Evolutionary conservation across 2,113 vertebrate genomes (phyloP).

Genomic region (Formicarius rufipectus): DNA sequence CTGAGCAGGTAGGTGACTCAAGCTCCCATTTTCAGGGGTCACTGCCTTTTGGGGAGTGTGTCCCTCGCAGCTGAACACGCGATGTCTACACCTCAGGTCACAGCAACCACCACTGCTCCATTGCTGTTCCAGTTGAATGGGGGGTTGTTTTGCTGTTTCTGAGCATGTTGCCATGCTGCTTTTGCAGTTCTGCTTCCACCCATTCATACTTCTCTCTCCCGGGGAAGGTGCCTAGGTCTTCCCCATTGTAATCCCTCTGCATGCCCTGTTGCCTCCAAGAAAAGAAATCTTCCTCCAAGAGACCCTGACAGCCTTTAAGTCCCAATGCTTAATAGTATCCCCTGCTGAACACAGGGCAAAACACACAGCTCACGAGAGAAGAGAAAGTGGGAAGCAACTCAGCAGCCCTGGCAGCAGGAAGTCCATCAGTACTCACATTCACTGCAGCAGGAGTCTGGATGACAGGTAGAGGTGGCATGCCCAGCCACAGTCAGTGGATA

Average conservation of each 20-base stretch:
- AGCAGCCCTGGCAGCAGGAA: background rate
- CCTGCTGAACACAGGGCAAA: background rate
- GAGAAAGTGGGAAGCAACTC: background rate
- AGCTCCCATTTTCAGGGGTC: background rate
- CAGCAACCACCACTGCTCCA: background rate
- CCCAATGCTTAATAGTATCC: background rate
- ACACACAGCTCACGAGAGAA: background rate
- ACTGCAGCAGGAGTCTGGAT: background rate
- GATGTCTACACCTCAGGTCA: background rate
- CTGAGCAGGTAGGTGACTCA: background rate
- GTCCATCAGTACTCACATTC: background rate
- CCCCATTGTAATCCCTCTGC: background rate
- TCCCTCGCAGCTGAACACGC: background rate
- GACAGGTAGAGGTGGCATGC: background rate
- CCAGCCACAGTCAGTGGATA: background rate
- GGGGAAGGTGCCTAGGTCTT: background rate
- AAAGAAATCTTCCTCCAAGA: background rate
- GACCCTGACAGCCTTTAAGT: background rate
- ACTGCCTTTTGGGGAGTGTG: background rate
- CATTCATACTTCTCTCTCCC: fast-evolving
- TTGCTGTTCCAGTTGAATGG: background rate
- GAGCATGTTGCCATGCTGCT: background rate
- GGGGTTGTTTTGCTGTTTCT: background rate
- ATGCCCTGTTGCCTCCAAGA: background rate
- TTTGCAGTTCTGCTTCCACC: background rate